Evolutionary conservation across 2,888 invertebrate species (phyloP).

Genomic region (Lasius fuliginosus): DNA sequence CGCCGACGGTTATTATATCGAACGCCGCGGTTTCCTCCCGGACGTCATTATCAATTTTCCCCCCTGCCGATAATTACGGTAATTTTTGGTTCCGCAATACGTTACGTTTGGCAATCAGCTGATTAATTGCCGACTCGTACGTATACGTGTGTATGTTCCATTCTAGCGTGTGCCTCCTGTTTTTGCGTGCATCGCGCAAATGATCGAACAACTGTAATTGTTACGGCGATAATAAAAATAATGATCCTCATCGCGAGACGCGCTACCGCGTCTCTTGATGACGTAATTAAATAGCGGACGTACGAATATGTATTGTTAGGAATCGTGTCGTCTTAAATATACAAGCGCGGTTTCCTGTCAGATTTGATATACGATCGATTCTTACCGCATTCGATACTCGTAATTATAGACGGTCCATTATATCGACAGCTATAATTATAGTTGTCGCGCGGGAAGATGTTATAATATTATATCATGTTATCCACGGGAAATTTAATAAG

Average conservation of each 20-base stretch:
- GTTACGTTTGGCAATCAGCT: conserved; percentile 30
- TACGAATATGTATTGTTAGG: too few species aligned
- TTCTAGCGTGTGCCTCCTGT: neutral
- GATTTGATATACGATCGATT: neutral
- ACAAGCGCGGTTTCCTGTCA: neutral
- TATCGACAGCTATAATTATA: neutral
- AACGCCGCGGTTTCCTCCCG: neutral
- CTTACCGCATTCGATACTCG: neutral
- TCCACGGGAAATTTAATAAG: neutral
- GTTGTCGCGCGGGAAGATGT: neutral
- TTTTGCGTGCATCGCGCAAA: conserved; percentile 12
- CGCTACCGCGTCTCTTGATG: neutral
- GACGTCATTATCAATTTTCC: conserved; percentile 43
- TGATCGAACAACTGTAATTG: conserved; percentile 2
- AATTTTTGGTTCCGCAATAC: conserved; percentile 16
- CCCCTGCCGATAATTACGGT: conserved; percentile 36
- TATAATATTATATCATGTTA: neutral
- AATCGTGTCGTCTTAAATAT: neutral
- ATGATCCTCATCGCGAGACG: neutral
- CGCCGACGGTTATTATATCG: neutral
- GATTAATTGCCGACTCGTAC: conserved; percentile 28
- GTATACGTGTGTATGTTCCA: neutral
- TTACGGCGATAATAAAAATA: neutral
- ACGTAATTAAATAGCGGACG: neutral
- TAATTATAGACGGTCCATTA: neutral